Conservation (phyloP, 2,113 vertebrate species). For the Bostrychus sinensis region DNA sequence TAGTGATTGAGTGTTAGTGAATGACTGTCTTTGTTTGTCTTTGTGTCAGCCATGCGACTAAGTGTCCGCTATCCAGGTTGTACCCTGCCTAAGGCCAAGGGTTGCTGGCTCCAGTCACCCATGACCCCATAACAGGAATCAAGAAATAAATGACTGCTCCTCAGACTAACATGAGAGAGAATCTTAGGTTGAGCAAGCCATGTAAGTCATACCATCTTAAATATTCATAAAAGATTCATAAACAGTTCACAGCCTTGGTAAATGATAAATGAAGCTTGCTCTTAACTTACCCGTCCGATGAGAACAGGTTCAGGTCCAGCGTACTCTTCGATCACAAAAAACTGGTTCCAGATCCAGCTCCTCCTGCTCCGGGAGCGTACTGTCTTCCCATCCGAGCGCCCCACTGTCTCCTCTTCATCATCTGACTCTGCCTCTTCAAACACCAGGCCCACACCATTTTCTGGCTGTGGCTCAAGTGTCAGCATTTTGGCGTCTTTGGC, state of each 20-base stretch:
- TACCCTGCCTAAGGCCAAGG: too few species aligned
- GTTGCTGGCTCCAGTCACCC: too few species aligned
- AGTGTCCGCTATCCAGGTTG: too few species aligned
- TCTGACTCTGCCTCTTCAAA: slow-evolving; percentile 76
- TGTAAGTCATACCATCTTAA: slow-evolving; percentile 37
- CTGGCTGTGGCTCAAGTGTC: slow-evolving; percentile 34
- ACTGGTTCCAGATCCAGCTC: slow-evolving; percentile 97
- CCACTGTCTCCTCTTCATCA: slow-evolving; percentile 29
- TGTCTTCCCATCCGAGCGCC: slow-evolving; percentile 50
- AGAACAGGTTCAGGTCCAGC: slow-evolving; percentile 91
- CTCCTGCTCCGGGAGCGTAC: slow-evolving; percentile 84
- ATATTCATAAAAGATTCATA: slow-evolving; percentile 51
- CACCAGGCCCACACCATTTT: slow-evolving; percentile 67
- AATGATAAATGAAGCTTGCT: slow-evolving; percentile 44
- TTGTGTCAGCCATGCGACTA: too few species aligned
- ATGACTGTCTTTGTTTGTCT: too few species aligned
- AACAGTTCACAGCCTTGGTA: slow-evolving; percentile 40
- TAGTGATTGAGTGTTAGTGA: too few species aligned
- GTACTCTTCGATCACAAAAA: slow-evolving; percentile 94
- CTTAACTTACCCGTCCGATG: slow-evolving; percentile 88
- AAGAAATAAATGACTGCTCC: too few species aligned
- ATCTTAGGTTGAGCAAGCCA: slow-evolving; percentile 42
- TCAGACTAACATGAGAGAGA: slow-evolving; percentile 24
- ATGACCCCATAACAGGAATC: too few species aligned
- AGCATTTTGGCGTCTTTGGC: slow-evolving; percentile 25